Conservation (phyloP, 2,113 vertebrate genomes). For the Platichthys stellatus region DNA sequence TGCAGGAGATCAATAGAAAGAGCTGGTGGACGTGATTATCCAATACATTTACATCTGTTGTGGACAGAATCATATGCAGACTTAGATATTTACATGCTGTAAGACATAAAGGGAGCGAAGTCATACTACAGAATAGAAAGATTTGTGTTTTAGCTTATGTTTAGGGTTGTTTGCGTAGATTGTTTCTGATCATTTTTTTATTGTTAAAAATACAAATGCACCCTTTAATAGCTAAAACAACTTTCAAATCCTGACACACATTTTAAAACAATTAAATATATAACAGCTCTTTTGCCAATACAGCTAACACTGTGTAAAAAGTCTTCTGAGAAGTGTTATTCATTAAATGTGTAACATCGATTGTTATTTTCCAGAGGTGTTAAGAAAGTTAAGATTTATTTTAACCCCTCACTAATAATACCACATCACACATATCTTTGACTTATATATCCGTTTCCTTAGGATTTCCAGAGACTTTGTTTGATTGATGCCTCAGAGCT, state of each 20-base stretch:
- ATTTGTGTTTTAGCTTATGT: not conserved
- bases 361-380: conserved; percentile 71
- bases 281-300: conserved; percentile 55
- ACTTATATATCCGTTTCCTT: conserved; percentile 85
- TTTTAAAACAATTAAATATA: conserved; percentile 64
- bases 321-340: conserved; percentile 80
- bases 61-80: conserved; percentile 18
- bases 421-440: conserved; percentile 83
- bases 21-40: conserved; percentile 53
- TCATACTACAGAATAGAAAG: not conserved
- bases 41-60: conserved; percentile 52
- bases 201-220: conserved; percentile 6
- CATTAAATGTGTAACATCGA: conserved; percentile 90
- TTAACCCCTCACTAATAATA: conserved; percentile 64
- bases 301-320: conserved; percentile 70
- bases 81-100: conserved; percentile 3
- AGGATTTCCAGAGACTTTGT: conserved; percentile 67
- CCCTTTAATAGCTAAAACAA: conserved; percentile 8
- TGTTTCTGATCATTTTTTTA: not conserved
- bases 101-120: too few relatives aligned
- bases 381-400: conserved; percentile 70
- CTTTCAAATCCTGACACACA: conserved; percentile 26
- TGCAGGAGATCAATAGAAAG: conserved; percentile 60
- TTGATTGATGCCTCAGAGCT: conserved; percentile 87
- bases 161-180: not conserved